Evolutionary conservation across 2,113 vertebrate genomes (phyloP).

Genomic region (Zootoca vivipara): DNA sequence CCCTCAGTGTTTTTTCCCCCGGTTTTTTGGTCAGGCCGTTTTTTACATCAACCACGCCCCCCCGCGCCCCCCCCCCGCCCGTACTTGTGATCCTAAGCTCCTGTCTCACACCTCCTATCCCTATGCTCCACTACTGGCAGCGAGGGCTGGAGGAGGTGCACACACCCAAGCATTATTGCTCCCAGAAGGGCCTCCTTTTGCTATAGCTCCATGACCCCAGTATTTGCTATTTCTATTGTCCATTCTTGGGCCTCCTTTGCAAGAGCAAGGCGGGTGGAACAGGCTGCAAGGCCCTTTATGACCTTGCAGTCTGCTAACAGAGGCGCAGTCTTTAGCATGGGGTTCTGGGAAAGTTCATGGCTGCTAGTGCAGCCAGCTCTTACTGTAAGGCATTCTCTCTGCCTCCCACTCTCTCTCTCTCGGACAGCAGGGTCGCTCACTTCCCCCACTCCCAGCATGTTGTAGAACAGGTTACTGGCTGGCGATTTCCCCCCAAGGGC

Average conservation of each 20-base stretch:
- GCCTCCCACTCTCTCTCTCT: constrained; percentile 23
- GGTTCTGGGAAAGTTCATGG: constrained; percentile 33
- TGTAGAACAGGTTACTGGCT: constrained; percentile 6
- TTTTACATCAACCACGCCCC: no score
- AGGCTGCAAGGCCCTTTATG: neutral
- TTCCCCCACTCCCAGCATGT: neutral
- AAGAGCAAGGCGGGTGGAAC: constrained; percentile 7
- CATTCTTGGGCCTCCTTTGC: constrained; percentile 22
- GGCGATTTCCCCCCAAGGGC: neutral
- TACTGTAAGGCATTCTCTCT: constrained; percentile 1
- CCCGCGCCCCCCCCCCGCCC: no score
- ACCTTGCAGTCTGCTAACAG: constrained; percentile 14
- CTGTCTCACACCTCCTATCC: neutral
- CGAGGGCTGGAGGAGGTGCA: neutral
- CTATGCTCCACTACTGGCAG: neutral
- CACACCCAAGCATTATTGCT: neutral
- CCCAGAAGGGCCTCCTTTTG: constrained; percentile 9
- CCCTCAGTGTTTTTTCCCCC: no score
- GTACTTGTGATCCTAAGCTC: no score
- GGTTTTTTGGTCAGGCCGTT: no score
- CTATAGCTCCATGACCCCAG: neutral
- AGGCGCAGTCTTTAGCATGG: constrained; percentile 15
- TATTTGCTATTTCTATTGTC: constrained; percentile 12
- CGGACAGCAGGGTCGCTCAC: neutral
- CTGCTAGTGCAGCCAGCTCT: neutral